These are phyloP conservation scores for Centropus unirufus DNA, from an alignment of 2,113 vertebrate species.

Conservation along the genomic window DNA sequence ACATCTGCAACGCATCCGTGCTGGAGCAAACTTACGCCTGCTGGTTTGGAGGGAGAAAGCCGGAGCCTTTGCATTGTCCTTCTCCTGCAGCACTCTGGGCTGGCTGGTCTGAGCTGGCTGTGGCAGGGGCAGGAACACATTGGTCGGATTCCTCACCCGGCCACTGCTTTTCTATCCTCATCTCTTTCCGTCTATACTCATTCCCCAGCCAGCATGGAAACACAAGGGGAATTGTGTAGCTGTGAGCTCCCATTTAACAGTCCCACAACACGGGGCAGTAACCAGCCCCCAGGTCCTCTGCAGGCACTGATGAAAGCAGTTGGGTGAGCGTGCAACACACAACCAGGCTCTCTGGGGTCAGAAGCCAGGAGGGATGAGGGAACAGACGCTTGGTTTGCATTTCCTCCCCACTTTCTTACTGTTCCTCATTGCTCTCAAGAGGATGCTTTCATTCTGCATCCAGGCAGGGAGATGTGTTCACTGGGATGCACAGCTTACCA, in stretches of 20 bases:
- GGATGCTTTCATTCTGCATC: not conserved
- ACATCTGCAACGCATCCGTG: constrained; percentile 8
- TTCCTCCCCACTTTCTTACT: not conserved
- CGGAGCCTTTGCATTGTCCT: constrained; percentile 2
- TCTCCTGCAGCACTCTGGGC: not conserved
- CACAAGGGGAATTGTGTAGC: not conserved
- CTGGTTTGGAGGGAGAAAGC: not conserved
- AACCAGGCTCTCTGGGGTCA: not conserved
- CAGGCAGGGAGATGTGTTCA: not conserved
- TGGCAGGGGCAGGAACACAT: not conserved
- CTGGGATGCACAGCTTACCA: not conserved
- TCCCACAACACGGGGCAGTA: not conserved
- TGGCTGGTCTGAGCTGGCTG: constrained; percentile 3
- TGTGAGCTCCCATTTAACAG: not conserved
- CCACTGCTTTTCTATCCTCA: not conserved
- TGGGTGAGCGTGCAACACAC: not conserved
- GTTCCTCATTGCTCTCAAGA: not conserved
- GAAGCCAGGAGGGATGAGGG: not conserved
- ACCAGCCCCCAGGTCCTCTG: not conserved
- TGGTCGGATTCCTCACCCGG: not conserved
- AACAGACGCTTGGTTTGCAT: not conserved
- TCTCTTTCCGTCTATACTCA: not conserved
- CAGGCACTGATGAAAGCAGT: not conserved
- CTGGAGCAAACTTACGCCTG: not conserved
- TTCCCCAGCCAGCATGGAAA: not conserved